Conservation (phyloP, 2,113 vertebrate genomes). For the Apteryx mantelli region DNA sequence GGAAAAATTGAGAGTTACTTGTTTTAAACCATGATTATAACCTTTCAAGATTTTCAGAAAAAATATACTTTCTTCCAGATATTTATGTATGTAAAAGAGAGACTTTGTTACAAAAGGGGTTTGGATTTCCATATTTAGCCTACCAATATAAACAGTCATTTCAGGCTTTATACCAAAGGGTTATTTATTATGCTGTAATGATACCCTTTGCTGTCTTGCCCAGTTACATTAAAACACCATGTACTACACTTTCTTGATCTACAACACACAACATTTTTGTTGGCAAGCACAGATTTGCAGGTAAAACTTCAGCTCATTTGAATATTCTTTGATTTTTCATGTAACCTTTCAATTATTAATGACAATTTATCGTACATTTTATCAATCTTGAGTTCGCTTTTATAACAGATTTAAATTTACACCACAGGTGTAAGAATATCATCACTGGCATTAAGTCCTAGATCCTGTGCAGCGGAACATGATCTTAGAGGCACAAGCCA, state of each 20-base stretch:
- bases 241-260: not conserved
- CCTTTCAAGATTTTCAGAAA: conserved; percentile 41
- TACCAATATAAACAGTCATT: not conserved
- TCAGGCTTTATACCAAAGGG: not conserved
- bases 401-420: not conserved
- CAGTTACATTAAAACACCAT: not conserved
- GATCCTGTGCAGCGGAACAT: not conserved
- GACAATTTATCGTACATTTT: not conserved
- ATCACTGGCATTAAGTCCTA: not conserved
- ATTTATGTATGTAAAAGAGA: not conserved
- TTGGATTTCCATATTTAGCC: not conserved
- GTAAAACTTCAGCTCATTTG: not conserved
- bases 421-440: not conserved
- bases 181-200: not conserved
- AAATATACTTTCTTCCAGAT: not conserved
- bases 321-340: not conserved
- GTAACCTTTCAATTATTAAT: not conserved
- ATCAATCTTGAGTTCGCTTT: not conserved
- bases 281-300: not conserved
- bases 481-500: not conserved
- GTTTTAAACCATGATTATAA: conserved; percentile 65
- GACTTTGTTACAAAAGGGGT: not conserved
- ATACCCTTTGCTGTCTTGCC: not conserved
- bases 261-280: not conserved
- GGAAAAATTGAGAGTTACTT: conserved; percentile 64